phyloP scores from a whole-genome alignment of 2,113 vertebrate species.

The Alethe castanea region DNA sequence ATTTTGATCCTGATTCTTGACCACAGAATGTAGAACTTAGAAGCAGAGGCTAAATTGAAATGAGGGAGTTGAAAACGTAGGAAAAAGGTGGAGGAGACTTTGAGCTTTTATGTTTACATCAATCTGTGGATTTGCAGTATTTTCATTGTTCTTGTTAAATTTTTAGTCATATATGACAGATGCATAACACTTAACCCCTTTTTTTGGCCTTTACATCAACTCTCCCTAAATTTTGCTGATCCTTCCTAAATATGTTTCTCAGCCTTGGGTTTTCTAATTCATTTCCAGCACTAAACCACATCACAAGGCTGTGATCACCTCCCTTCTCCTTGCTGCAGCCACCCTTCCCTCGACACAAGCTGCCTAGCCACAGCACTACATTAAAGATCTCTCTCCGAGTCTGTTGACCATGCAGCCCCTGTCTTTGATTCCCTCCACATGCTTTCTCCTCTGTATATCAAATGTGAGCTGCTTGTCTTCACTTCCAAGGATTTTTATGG shows the following conservation, averaged over 20 bases:
- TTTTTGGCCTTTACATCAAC: not conserved
- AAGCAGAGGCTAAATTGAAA: not conserved
- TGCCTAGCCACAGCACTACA: not conserved
- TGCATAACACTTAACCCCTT: not conserved
- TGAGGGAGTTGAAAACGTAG: not conserved
- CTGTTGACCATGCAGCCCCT: not conserved
- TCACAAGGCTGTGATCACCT: not conserved
- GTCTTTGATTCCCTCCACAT: not conserved
- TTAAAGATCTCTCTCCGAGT: not conserved
- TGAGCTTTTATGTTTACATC: not conserved
- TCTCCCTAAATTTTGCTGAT: not conserved
- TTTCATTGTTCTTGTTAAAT: not conserved
- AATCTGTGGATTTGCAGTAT: not conserved
- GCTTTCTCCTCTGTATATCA: not conserved
- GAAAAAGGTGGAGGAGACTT: not conserved
- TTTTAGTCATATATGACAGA: not conserved
- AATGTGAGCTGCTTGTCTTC: not conserved
- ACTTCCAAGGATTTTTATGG: conserved; percentile 10
- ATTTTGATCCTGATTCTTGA: not conserved
- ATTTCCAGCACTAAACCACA: not conserved
- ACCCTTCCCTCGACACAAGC: not conserved
- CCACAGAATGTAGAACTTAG: not conserved
- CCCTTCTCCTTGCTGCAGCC: not conserved
- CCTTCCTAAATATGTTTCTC: not conserved
- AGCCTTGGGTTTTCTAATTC: not conserved